Base-by-base conservation (phyloP, 2,888 invertebrate species). In the Oxycera nigricornis region DNA sequence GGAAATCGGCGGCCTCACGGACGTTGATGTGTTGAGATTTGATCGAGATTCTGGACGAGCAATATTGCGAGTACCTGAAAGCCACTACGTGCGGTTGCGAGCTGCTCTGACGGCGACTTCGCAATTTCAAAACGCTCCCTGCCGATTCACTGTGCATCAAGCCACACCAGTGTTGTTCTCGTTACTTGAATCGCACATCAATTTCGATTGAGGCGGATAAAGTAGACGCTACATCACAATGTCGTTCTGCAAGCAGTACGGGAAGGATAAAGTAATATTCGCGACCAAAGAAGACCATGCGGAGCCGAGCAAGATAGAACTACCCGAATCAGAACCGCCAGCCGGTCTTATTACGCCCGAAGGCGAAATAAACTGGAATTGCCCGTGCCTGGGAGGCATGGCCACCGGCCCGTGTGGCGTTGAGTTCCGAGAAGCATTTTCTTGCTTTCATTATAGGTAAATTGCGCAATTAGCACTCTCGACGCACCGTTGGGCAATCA, bases 341-440 rank as follows among this genome's bases (percentile, higher is more conserved):
- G 91, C 92, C 57, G 96, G 97, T 9, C 87, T 97, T 14, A 91
- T 97, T 78, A 86, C 94, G 74, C 88, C 92, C 0, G 92, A 92
- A 85, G 97, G 97, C 3, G 91, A 93, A 76, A 96, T 98, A 78
- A 98, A 98, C 86, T 98, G 97, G 97, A 93, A 93, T 82, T 98
- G 98, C 82, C 97, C 97, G 0, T 98, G 98, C 83, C 88, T 98
- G 39, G 97, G 97, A 14, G 96, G 96, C n/a, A 97, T 97, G 94
- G 95, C 97, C 3, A 95, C 95, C 0, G 97, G 98, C 0, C 97
- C 98, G 0, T 98, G 98, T 84, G 97, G 96, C 0, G 89, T 92
- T 14, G 93, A 96, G 84, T 98, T 98, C 86, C 88, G 97, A 52
- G 94, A 96, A 79, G 96, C 97, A 1, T 97, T 98, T 85, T 92